Conservation (phyloP, 2,888 invertebrate species). For the Lepeophtheirus nordmannii region DNA sequence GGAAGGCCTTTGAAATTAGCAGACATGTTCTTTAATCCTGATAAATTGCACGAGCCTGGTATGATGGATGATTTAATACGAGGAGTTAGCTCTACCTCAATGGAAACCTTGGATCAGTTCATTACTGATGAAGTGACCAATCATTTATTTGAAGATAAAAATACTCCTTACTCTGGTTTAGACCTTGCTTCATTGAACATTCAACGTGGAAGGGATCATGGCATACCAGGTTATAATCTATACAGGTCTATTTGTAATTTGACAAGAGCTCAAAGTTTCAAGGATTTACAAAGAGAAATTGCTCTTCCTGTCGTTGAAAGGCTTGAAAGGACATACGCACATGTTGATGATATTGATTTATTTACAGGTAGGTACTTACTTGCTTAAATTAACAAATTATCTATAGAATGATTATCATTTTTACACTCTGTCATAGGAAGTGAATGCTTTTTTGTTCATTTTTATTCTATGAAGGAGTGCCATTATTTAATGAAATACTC, state of each 20-base stretch:
- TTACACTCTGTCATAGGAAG: slow-evolving; percentile 1
- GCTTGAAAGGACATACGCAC: slow-evolving; percentile 34
- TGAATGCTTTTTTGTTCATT: neutral
- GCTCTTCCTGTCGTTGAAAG: slow-evolving; percentile 33
- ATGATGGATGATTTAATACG: slow-evolving; percentile 71
- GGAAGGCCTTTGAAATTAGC: slow-evolving; percentile 27
- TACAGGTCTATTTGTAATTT: slow-evolving; percentile 39
- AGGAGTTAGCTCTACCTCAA: slow-evolving; percentile 69
- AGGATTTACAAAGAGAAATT: slow-evolving; percentile 38
- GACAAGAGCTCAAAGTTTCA: slow-evolving; percentile 36
- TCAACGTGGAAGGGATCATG: slow-evolving; percentile 47
- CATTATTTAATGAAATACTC: neutral
- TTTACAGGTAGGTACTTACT: slow-evolving; percentile 39
- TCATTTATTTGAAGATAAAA: slow-evolving; percentile 77
- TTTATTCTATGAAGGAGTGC: neutral
- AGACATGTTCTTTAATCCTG: slow-evolving; percentile 62
- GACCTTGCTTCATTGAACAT: slow-evolving; percentile 82
- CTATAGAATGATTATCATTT: neutral
- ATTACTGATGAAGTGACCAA: slow-evolving; percentile 87
- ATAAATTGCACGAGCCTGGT: slow-evolving; percentile 45
- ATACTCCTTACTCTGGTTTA: slow-evolving; percentile 76
- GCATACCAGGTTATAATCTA: slow-evolving; percentile 36
- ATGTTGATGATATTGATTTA: slow-evolving; percentile 44
- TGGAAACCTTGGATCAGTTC: slow-evolving; percentile 83
- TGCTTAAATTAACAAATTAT: neutral